A percentile compares a stretch with the other conserved stretches of the same genome.
phyloP scores from a whole-genome alignment of 2,888 invertebrate species.

The Stenurella melanura region DNA sequence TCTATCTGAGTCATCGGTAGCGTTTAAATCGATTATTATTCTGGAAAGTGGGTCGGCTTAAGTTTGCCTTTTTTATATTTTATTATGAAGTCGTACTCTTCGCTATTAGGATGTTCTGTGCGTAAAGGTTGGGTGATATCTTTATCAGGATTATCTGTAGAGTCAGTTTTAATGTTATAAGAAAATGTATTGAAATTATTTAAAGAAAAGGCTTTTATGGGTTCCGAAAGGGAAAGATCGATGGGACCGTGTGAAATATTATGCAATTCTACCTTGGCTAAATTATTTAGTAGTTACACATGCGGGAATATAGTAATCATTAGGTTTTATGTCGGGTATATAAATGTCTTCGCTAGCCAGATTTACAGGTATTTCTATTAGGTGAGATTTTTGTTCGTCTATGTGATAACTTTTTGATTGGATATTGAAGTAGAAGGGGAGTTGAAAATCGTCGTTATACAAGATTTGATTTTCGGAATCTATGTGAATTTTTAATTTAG shows the following conservation, averaged over 20 bases:
- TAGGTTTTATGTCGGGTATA: conserved; percentile 22
- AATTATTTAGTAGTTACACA: conserved; percentile 22
- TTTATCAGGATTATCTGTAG: not conserved
- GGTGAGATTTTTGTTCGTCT: conserved; percentile 28
- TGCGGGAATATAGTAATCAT: conserved; percentile 20
- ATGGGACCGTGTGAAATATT: conserved; percentile 18
- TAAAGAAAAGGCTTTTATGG: conserved; percentile 16
- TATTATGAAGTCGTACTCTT: conserved; percentile 62
- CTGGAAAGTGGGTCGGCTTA: conserved; percentile 49
- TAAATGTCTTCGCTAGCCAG: conserved; percentile 19
- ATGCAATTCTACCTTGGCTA: conserved; percentile 11
- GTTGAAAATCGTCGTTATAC: conserved; percentile 20
- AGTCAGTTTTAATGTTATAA: not conserved
- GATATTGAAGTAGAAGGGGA: conserved; percentile 32
- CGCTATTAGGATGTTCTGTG: conserved; percentile 17
- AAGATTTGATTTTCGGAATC: conserved; percentile 31
- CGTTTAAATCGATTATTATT: conserved; percentile 37
- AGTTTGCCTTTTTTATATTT: conserved; percentile 55
- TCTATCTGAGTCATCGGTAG: conserved; percentile 24
- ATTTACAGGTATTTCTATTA: conserved; percentile 27
- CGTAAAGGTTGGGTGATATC: conserved; percentile 10
- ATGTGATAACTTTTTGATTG: conserved; percentile 25
- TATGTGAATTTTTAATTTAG: conserved; percentile 28
- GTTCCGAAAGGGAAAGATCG: conserved; percentile 14
- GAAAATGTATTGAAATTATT: conserved; percentile 9